Evolutionary conservation across 2,797 vertebrate species (phyloP).

Genomic region (Sciaenops ocellatus): DNA sequence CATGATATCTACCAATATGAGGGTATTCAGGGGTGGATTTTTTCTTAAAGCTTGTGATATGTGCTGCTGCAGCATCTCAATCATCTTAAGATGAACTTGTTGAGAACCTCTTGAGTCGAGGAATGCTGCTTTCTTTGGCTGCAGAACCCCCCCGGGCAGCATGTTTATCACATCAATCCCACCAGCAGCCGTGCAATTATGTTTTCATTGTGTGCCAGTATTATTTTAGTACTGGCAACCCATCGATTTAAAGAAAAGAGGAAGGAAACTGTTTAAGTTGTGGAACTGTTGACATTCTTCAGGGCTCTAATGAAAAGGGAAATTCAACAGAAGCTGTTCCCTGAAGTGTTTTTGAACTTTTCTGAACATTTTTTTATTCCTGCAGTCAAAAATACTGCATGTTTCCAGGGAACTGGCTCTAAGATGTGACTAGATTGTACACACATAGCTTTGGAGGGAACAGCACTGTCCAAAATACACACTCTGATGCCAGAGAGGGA

Average conservation of each 20-base stretch:
- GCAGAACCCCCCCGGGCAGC: constrained; percentile 27
- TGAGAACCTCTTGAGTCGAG: constrained; percentile 37
- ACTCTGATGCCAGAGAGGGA: constrained; percentile 53
- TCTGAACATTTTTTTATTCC: constrained; percentile 46
- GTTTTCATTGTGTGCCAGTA: constrained; percentile 41
- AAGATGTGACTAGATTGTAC: constrained; percentile 40
- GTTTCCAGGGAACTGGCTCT: constrained; percentile 22
- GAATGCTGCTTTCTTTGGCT: constrained; percentile 64
- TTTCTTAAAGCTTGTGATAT: constrained; percentile 43
- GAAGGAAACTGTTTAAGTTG: constrained; percentile 46
- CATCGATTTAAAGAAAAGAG: constrained; percentile 32
- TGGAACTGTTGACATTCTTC: constrained; percentile 35
- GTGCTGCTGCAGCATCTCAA: constrained; percentile 54
- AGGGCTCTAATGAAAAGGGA: constrained; percentile 30
- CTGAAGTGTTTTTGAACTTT: constrained; percentile 36
- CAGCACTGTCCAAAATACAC: constrained; percentile 66
- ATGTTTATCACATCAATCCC: constrained; percentile 46
- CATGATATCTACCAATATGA: constrained; percentile 21
- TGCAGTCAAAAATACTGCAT: constrained; percentile 27
- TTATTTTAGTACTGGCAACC: constrained; percentile 33
- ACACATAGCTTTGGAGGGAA: constrained; percentile 28
- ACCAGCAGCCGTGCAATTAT: constrained; percentile 35
- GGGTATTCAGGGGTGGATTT: constrained; percentile 23
- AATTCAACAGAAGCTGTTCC: constrained; percentile 27
- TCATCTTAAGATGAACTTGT: constrained; percentile 50